Percentiles rank a stretch among this genome's conserved stretches.
Evolutionary conservation across 1,140 invertebrate genomes (phyloP).

Genomic region (Tetramorium simillimum): DNA sequence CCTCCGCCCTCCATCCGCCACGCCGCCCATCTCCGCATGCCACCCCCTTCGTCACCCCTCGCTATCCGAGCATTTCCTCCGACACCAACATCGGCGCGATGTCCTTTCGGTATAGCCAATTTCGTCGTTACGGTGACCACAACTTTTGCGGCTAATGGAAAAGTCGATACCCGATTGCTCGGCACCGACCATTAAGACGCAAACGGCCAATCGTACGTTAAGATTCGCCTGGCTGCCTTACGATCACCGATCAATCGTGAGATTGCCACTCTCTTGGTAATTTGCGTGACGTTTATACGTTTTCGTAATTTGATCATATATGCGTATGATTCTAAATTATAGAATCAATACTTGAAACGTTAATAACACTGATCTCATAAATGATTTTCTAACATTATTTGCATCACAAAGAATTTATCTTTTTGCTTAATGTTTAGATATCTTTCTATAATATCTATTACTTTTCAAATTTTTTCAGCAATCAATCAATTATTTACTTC

Average conservation of each 20-base stretch:
- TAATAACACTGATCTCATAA: not conserved
- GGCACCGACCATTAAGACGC: constrained; percentile 63
- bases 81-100: constrained; percentile 60
- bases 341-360: not conserved
- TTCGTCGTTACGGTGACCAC: constrained; percentile 81
- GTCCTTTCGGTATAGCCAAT: constrained; percentile 78
- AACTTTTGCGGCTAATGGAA: constrained; percentile 83
- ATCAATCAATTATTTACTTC: not conserved
- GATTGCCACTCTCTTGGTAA: not conserved
- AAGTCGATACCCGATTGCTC: constrained; percentile 83
- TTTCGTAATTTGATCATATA: not conserved
- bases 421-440: not conserved
- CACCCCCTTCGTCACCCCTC: constrained; percentile 48
- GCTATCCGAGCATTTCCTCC: constrained; percentile 47
- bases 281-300: constrained; percentile 12
- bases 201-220: constrained; percentile 48
- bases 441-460: not conserved
- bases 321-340: not conserved
- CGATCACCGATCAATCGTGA: constrained; percentile 35
- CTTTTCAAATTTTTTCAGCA: not conserved
- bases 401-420: not conserved
- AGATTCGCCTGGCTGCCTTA: constrained; percentile 48
- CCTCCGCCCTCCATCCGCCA: constrained; percentile 27
- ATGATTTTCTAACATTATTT: not conserved
- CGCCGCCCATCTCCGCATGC: constrained; percentile 59